Evolutionary conservation across 2,888 invertebrate species (phyloP).

Genomic region (Priapulus caudatus): DNA sequence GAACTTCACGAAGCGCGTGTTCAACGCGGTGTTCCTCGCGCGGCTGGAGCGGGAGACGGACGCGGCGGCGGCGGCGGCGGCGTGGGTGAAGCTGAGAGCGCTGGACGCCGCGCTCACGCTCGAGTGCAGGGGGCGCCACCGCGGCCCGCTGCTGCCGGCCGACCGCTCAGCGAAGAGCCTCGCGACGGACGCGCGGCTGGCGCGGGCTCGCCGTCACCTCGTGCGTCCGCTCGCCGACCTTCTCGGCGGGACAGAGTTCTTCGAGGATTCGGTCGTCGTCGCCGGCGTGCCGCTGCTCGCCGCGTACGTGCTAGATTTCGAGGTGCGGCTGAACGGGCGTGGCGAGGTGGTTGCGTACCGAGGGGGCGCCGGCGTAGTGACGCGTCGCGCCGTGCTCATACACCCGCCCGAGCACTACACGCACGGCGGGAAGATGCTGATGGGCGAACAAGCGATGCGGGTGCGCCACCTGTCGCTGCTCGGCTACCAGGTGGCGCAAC

Average conservation of each 20-base stretch:
- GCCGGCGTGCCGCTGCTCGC: conserved; percentile 21
- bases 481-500: conserved; percentile 50
- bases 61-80: conserved; percentile 27
- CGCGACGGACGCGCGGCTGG: too few species aligned
- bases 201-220: conserved; percentile 19
- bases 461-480: conserved; percentile 50
- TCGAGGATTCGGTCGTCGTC: conserved; percentile 10
- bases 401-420: conserved; percentile 55
- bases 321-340: conserved; percentile 17
- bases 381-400: conserved; percentile 45
- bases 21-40: conserved; percentile 50
- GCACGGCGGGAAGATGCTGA: conserved; percentile 44
- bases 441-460: conserved; percentile 53
- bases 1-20: conserved; percentile 48
- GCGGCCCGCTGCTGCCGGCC: conserved; percentile 48
- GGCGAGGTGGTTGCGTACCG: conserved; percentile 11
- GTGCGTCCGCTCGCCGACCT: conserved; percentile 14
- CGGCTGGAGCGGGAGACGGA: conserved; percentile 42
- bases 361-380: too few species aligned
- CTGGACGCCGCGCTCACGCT: conserved; percentile 53
- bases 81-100: conserved; percentile 46
- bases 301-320: conserved; percentile 14
- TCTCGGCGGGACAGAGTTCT: conserved; percentile 14
- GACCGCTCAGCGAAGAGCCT: conserved; percentile 42
- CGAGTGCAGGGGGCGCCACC: conserved; percentile 47